Percentiles rank a stretch among this genome's conserved stretches.
Conservation (phyloP, 1,140 invertebrate genomes). For the Euschistus heros region DNA sequence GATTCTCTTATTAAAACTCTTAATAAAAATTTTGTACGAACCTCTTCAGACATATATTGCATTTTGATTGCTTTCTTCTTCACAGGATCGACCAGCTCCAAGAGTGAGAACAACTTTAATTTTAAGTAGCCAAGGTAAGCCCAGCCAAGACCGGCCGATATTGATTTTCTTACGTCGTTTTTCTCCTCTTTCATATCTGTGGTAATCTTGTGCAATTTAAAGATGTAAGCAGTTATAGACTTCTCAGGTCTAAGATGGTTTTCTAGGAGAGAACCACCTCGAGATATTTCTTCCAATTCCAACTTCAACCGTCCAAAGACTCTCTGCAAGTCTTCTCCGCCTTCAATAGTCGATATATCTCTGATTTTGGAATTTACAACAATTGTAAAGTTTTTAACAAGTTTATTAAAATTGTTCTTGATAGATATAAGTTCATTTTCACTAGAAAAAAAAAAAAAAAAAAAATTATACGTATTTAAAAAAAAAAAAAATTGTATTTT, state of each 20-base stretch:
- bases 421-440: constrained; percentile 28
- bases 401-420: constrained; percentile 23
- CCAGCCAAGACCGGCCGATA: constrained; percentile 32
- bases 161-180: constrained; percentile 21
- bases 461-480: not conserved
- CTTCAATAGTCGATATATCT: not conserved
- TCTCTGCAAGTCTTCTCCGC: no score
- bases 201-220: not conserved
- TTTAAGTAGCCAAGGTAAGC: constrained; percentile 37
- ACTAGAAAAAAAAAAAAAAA: constrained; percentile 29
- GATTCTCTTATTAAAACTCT: no score
- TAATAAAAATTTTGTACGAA: constrained; percentile 2
- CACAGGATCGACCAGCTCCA: constrained; percentile 56
- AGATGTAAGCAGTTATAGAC: not conserved
- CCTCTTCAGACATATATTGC: constrained; percentile 52
- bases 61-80: constrained; percentile 57
- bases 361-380: not conserved
- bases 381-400: constrained; percentile 2
- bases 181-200: not conserved
- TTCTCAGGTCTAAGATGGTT: not conserved
- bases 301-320: no score
- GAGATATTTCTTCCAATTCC: no score
- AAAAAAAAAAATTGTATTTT: constrained; percentile 22
- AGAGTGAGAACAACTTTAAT: constrained; percentile 36
- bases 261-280: no score